These are phyloP conservation scores for mouse (Mus musculus) DNA, from an alignment of 2,113 vertebrate species.

Conservation along the genomic window DNA sequence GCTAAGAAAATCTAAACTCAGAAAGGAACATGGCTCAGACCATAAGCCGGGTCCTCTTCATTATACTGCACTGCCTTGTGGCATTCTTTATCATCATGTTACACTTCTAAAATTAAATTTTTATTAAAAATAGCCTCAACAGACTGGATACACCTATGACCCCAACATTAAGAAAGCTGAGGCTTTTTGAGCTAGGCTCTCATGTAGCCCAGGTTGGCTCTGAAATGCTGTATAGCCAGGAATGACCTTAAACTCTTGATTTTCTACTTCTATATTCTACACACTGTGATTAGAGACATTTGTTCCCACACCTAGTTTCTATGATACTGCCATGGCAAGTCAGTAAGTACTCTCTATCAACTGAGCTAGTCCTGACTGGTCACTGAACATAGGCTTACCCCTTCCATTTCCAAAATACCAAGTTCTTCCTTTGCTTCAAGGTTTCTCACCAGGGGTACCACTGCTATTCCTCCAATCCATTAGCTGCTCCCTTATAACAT, in stretches of 20 bases:
- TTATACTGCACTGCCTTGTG: not conserved
- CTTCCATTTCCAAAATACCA: not conserved
- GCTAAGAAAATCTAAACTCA: not conserved
- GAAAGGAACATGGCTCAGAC: not conserved
- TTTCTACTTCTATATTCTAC: not conserved
- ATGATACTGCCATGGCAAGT: not conserved
- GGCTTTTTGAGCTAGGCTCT: not conserved
- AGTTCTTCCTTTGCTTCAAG: not conserved
- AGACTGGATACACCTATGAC: not conserved
- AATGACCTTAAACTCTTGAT: not conserved
- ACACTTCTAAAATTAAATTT: not conserved
- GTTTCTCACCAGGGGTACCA: not conserved
- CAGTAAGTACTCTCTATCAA: not conserved
- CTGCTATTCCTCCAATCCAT: not conserved
- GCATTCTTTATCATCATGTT: not conserved
- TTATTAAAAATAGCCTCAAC: not conserved
- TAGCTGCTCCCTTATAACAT: not conserved
- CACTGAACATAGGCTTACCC: not conserved
- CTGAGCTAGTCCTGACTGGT: not conserved
- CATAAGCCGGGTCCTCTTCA: not conserved
- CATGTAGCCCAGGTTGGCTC: not conserved
- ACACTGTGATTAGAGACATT: not conserved
- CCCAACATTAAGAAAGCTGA: not conserved
- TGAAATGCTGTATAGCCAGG: not conserved
- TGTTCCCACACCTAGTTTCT: not conserved